Percentiles rank a stretch among this genome's conserved stretches.
Evolutionary conservation across 2,888 invertebrate species (phyloP).

Genomic region (Agonopterix heracliana): DNA sequence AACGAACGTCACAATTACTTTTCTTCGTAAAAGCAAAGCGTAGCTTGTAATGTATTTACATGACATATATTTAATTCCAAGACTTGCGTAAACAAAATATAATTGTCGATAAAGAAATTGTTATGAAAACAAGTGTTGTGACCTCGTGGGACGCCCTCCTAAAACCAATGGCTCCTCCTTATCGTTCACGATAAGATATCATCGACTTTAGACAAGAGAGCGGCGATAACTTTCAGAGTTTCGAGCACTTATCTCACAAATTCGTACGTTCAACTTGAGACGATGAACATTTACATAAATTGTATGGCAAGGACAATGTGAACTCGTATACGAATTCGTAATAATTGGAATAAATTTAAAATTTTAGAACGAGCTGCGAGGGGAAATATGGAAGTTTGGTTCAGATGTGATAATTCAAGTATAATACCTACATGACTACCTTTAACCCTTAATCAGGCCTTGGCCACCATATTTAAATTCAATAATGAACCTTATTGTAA

Average conservation of each 20-base stretch:
- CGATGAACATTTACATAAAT: constrained; percentile 42
- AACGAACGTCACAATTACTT: too few species aligned
- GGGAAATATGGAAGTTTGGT: too few species aligned
- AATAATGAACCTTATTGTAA: too few species aligned
- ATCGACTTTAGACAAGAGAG: constrained; percentile 44
- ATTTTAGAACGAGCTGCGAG: not conserved
- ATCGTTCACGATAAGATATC: constrained; percentile 47
- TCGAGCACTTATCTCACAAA: constrained; percentile 40
- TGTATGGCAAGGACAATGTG: constrained; percentile 24
- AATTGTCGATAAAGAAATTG: constrained; percentile 19
- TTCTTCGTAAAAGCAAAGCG: too few species aligned
- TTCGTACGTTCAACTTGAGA: constrained; percentile 57
- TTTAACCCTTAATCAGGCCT: too few species aligned
- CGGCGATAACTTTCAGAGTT: constrained; percentile 40
- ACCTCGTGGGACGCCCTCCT: constrained; percentile 36
- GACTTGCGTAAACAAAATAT: constrained; percentile 8
- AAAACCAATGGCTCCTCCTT: constrained; percentile 30
- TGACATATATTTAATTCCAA: too few species aligned
- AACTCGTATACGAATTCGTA: not conserved
- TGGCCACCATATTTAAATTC: too few species aligned
- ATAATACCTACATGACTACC: too few species aligned
- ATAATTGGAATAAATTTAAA: not conserved
- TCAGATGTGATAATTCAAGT: too few species aligned
- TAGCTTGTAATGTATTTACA: too few species aligned
- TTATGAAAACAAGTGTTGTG: constrained; percentile 28